Percentiles rank a stretch among this genome's conserved stretches.
Conservation (phyloP, 2,113 vertebrate genomes). For the Lycocorax pyrrhopterus region DNA sequence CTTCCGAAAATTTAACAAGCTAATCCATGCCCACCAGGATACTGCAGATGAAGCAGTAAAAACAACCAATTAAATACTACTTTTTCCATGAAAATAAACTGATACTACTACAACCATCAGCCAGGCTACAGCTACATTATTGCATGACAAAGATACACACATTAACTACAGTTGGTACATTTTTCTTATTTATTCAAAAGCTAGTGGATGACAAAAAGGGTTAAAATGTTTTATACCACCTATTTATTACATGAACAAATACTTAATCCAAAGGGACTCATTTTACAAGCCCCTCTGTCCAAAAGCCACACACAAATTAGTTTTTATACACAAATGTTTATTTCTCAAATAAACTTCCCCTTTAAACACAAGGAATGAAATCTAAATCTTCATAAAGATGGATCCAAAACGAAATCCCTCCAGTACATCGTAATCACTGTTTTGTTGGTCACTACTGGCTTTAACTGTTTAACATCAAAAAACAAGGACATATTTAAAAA, state of each 20-base stretch:
- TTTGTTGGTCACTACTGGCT: slow-evolving; percentile 79
- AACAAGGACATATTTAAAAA: slow-evolving; percentile 78
- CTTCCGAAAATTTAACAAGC: not conserved
- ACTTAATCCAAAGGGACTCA: slow-evolving; percentile 47
- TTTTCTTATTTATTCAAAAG: slow-evolving; percentile 74
- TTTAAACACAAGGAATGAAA: slow-evolving; percentile 86
- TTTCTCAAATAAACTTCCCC: slow-evolving; percentile 92
- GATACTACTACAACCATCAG: not conserved
- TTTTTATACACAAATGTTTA: slow-evolving; percentile 98
- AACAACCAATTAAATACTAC: not conserved
- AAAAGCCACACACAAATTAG: slow-evolving; percentile 73
- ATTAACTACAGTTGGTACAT: slow-evolving; percentile 23
- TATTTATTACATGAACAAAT: slow-evolving; percentile 64
- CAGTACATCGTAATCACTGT: slow-evolving; percentile 72
- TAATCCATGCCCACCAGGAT: not conserved
- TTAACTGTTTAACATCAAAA: slow-evolving; percentile 78
- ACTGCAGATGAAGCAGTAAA: not conserved
- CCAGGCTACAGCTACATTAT: not conserved
- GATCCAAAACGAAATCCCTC: slow-evolving; percentile 75
- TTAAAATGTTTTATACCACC: slow-evolving; percentile 63
- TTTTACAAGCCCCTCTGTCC: slow-evolving; percentile 68
- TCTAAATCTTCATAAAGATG: slow-evolving; percentile 80
- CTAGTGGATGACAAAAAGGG: slow-evolving; percentile 66
- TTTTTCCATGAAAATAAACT: not conserved
- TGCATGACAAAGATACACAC: slow-evolving; percentile 52